Evolutionary conservation across 2,888 invertebrate species (phyloP), one percentile per base, ranked within the genome.

Genomic region (Heliconius hortense): DNA sequence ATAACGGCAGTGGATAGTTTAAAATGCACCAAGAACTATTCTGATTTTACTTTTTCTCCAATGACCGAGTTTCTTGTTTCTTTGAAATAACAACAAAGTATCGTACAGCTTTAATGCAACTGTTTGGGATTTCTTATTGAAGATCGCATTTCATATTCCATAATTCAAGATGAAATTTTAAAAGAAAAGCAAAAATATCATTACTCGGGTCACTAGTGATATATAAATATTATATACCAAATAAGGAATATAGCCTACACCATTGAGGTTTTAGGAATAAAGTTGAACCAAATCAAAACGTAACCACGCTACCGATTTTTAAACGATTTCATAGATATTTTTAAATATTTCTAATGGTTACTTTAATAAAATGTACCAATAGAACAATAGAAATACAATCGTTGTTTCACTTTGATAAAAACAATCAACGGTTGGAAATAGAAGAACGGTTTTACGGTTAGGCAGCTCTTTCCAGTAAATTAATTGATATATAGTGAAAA

Each of bases 41-140:
- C 59, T 60, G 60, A 71, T 62, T 71, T 43, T 60, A 71, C 39
- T 60, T 62, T 60, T 71, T 62, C n/a, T 62, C 39, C 71, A 43
- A 71, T 35, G 71, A 71, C 62, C 71, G 60, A 71, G 71, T 71
- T 71, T 62, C 71, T 43, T 71, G 71, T 53, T 69, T 53, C 43
- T 62, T 69, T 28, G 8, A 63, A 56, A 59, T 66, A 71, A 75
- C 66, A 59, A 63, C 53, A 64, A 70, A 75, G 70, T 64, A 63
- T 75, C 70, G 39, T 74, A 74, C 60, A 35, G 67, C 43, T 67
- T 73, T 67, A 26, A 39, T 64, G 66, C 39, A 35, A 67, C 70
- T 43, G 56, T 28, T 63, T 59, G 64, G 39, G 63, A 71, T 71
- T 75, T 75, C 56, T 59, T 56, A 18, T 35, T 56, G 48, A 72